Base-by-base conservation (phyloP, 35 echinoderm and acorn worm species). In the Lytechinus pictus region DNA sequence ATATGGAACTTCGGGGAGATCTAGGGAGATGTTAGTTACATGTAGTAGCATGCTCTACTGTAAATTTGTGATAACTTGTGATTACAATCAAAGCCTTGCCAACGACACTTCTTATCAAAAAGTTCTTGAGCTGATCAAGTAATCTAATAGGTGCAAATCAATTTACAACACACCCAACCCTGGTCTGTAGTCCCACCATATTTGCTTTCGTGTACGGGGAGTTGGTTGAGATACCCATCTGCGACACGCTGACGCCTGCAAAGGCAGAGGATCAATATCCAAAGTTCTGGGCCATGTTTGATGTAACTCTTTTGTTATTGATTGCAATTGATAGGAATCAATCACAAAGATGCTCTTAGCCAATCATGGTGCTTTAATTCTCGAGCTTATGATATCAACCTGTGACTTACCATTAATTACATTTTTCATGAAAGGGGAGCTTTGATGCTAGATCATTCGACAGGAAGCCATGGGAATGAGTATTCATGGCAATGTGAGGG, bases 391-490 rank as follows among this genome's bases (percentile, higher is more conserved):
- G 33, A 44, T 44, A 44, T 44, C 33, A 44, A 44, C 33, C 33
- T 44, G 33, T 44, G 2, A 44, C 33, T 44, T 44, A 44, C 33
- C 33, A 44, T 0, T 44, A 44, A 44, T 44, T 44, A 44, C 33
- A 44, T 44, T 2, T 44, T 1, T 44, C 33, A 44, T 44, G 33
- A 2, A 44, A 44, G 1, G 33, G 33, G 33, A 24, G 66, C n/a
- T 79, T 24, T 79, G 66, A 79, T 79, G 66, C 19, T 24, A 5
- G 66, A 79, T 79, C 16, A 79, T 79, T 79, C 21, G 66, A 79
- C 66, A 79, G 66, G 66, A 79, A 79, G 66, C 19, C 66, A 79
- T 79, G 66, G 66, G 66, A n/a, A 79, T 79, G 66, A 79, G 66
- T 79, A 16, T 4, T 79, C 66, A 79, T 79, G 66, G 66, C 66